Base-by-base conservation (phyloP, 1,140 invertebrate genomes). In the Aphaenogaster floridana region DNA sequence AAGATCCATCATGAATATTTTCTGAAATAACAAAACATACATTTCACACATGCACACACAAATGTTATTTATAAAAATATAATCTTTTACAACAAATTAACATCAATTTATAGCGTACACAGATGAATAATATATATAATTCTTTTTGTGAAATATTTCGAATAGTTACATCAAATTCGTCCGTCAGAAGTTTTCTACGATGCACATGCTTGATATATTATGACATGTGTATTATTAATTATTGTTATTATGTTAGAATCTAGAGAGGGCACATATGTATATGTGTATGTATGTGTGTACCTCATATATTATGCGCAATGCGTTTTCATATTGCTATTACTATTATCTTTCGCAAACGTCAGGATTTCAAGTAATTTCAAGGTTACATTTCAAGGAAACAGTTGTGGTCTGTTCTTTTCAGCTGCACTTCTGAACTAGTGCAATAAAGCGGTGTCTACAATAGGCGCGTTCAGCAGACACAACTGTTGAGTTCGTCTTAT, bases 1-100 rank as follows among this genome's bases (percentile, higher is more conserved):
- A 21, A 42, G 13, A 74, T 36, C 17, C 54, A 83, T 72, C 13
- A n/a, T 45, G n/a, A 39, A 21, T 45, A 28, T 42, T 15, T 39
- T 39, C 7, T 61, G 52, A 48, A 83, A 74, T 50, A 39, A 61
- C 36, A 61, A 74, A 50, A 77, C 3, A 71, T 36, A 69, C 9
- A 69, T 28, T 68, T 45, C n/a, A 48, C 3, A 48, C 34, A 39
- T 11, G 15, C 6, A 66, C 2, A 36, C 28, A 15, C 6, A 28
- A n/a, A 9, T 17, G n/a, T 36, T 9, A 64, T 15, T 39, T n/a
- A 7, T 11, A 63, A 66, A 66, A 4, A 61, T 50, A 66, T 66
- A 50, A 39, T 66, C 7, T 57, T 57, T 21, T 2, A 17, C 39
- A 68, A 50, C 5, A 15, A 7, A 9, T 36, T 15, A 52, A 59